Evolutionary conservation across 2,888 invertebrate genomes (phyloP), one percentile per base, ranked within the genome.

Genomic region (Agrilus biguttatus): DNA sequence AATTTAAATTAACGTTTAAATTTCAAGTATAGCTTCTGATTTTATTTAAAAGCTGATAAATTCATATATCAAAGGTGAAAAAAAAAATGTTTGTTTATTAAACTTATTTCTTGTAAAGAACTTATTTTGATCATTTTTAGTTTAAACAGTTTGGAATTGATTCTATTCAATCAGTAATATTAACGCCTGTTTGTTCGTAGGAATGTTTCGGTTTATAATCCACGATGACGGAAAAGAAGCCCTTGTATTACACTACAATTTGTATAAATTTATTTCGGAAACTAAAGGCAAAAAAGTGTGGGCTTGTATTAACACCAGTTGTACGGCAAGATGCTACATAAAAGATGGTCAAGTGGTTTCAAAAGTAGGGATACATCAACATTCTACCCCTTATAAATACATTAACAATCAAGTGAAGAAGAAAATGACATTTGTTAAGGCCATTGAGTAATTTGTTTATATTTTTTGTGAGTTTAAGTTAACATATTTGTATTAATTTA

Each of bases 311-410:
- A 52, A 50, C 34, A 32, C 44, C 2, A 45, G 49, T 3, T 61
- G 61, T 44, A 37, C 46, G 3, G 60, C 61, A 1, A 55, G 53
- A n/a, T 59, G 57, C 36, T 52, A 53, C 33, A 59, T 56, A 8
- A 43, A 40, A 33, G 45, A 52, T 7, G 57, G 58, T 19, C 57
- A 55, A 45, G 49, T 60, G 2, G 41, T 48, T 3, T 45, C 52
- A 12, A 51, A 58, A 19, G 50, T 53, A 42, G 60, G 59, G 5
- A 42, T 55, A 13, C 61, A 61, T 40, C 47, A 50, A 19, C 61
- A 60, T 46, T 17, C 38, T 5, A 44, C 54, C 38, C 57, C 58
- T 3, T 51, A 44, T 14, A 47, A 50, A 37, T 41, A 51, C 8
- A 49, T 59, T 14, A 47, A 46, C 14, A 49, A 50, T 19, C 51